These are phyloP conservation scores for Limnephilus lunatus DNA, from an alignment of 2,888 invertebrate genomes.

Conservation along the genomic window DNA sequence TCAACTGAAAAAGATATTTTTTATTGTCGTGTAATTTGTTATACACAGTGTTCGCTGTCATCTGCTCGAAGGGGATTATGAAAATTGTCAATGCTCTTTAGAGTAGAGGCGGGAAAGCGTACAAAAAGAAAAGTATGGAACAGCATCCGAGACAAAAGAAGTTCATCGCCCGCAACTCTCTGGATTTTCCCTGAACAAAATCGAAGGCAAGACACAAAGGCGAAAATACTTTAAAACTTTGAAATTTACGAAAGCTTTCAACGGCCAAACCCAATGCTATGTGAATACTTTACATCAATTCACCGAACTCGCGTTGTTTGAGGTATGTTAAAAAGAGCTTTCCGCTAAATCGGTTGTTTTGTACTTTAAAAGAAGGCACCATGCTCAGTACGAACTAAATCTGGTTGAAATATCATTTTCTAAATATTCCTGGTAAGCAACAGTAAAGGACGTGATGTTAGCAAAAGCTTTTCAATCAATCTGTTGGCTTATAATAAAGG, in stretches of 20 bases:
- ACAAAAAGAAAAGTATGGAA: conserved; percentile 7
- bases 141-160: conserved; percentile 24
- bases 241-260: neutral
- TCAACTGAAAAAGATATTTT: neutral
- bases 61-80: conserved; percentile 15
- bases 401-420: neutral
- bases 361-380: neutral
- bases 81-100: neutral
- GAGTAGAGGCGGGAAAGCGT: conserved; percentile 21
- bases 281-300: neutral
- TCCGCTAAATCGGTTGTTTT: neutral
- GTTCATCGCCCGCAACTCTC: conserved; percentile 28
- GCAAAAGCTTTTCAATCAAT: neutral
- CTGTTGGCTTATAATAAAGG: neutral
- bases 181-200: neutral
- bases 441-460: neutral
- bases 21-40: neutral
- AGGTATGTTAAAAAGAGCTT: neutral
- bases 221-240: neutral
- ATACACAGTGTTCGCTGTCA: conserved; percentile 5
- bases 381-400: neutral
- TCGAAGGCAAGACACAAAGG: neutral
- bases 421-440: neutral
- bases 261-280: neutral
- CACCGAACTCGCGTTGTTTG: neutral